A percentile compares a stretch with the other conserved stretches of the same genome.
These are phyloP conservation scores for Gymnothorax javanicus DNA, from an alignment of 2,797 vertebrate genomes.

Conservation along the genomic window DNA sequence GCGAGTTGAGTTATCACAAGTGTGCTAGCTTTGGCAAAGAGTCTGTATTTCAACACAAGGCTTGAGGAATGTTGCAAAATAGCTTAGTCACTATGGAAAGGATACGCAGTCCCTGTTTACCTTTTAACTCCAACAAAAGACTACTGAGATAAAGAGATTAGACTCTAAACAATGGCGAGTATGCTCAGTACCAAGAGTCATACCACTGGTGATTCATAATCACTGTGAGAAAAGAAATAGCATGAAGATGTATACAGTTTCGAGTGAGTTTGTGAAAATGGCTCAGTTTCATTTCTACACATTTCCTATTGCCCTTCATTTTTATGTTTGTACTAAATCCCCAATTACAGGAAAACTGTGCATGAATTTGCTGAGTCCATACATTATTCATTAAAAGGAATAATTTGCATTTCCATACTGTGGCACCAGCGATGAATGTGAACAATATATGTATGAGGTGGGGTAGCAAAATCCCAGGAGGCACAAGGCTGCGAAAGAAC, in stretches of 20 bases:
- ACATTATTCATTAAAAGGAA: conserved; percentile 25
- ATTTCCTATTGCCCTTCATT: conserved; percentile 5
- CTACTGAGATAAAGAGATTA: background rate
- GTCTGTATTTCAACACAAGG: conserved; percentile 60
- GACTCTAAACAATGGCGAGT: background rate
- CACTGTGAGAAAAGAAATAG: background rate
- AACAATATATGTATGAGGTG: conserved; percentile 16
- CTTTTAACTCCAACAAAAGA: background rate
- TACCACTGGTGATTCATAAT: background rate
- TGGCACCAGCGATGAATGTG: conserved; percentile 18
- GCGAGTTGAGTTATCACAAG: conserved; percentile 53
- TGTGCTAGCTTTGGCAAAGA: conserved; percentile 58
- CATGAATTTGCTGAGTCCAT: conserved; percentile 10
- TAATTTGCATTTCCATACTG: conserved; percentile 18
- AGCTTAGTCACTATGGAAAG: conserved; percentile 51
- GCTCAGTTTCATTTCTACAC: background rate
- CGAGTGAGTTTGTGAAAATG: background rate
- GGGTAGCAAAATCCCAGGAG: background rate
- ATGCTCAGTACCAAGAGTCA: background rate
- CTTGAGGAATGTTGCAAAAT: conserved; percentile 58
- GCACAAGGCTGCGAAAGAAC: background rate
- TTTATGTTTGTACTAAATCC: conserved; percentile 19
- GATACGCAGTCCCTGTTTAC: conserved; percentile 5
- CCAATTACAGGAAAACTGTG: conserved; percentile 8
- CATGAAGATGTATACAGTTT: background rate